Base-by-base conservation (phyloP, 2,888 invertebrate genomes). In the Dorcus hopei region DNA sequence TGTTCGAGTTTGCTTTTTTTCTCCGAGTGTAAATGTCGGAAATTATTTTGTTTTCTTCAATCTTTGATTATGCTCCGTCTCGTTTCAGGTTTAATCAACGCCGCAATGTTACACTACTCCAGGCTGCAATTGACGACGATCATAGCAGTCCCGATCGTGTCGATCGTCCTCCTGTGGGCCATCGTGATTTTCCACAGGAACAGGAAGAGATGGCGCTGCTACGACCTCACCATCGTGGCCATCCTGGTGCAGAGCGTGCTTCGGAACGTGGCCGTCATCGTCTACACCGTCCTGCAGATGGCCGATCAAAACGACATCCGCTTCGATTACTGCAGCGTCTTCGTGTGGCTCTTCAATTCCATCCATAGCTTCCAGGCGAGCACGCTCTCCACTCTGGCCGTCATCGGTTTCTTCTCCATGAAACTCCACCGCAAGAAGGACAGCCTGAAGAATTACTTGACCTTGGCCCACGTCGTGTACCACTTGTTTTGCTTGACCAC, bases 321-420 rank as follows among this genome's bases (percentile, higher is more conserved):
- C 43, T 59, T 72, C 52, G 76, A 79, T 43, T 77, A 77, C 64
- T 83, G 83, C 70, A 77, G 79, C 49, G 71, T 75, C 16, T 72
- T 81, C 39, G 76, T 80, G 9, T 83, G 82, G 81, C 72, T 80
- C 14, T 77, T 81, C 66, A 80, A 81, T 49, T 79, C 82, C 1
- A 72, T 80, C 16, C 80, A 82, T 63, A 80, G 82, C 1, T 81
- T 83, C 59, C 82, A 83, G 68, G 80, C 82, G 3, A 79, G 79
- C 58, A 79, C 80, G 11, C 67, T 83, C 49, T 77, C 81, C 1
- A 82, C 83, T 0, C 71, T 83, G 50, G 79, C 80, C 1, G 76
- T 81, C 8, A 80, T 82, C 54, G 77, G 81, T 1, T 73, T 81
- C 40, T 78, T 82, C 58, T 74, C 79, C 9, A 71, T 75, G 1